Evolutionary conservation across 2,888 invertebrate genomes (phyloP), one percentile per base, ranked within the genome.

Genomic region (Machimus atricapillus): DNA sequence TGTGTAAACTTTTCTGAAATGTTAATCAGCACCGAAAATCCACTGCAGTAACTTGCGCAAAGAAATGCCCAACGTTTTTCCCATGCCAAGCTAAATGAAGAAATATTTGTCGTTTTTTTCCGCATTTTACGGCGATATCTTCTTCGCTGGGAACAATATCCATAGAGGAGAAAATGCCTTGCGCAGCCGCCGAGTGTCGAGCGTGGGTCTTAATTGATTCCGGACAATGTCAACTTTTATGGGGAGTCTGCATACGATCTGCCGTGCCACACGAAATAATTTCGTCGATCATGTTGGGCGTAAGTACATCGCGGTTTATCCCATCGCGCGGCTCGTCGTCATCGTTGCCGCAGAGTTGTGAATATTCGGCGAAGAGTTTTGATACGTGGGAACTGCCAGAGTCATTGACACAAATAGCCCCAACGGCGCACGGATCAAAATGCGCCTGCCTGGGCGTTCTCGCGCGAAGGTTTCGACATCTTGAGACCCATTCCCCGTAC

Each of bases 121-220:
- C 8, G 43, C 16, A 19, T 66, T 66, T 66, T 66, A 66, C 40
- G 43, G 37, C 43, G 37, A 78, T 43, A 43, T 78, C 78, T 43
- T 43, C 78, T 43, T 40, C 37, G 37, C 37, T 52, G 52, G 27
- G 81, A 81, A 81, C 52, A 56, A 34, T 27, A 81, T 81, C 56
- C 31, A 31, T 23, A 16, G 56, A 56, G 81, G 52, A 81, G 81
- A 81, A 81, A 81, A 52, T 37, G 31, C 56, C 52, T 31, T 19
- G 52, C 37, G 52, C 23, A 81, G 81, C 27, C 66, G 66, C 27
- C 66, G 19, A 52, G 43, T 77, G 52, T 34, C 27, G 76, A 58
- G 86, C 77, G 86, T 86, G 86, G 86, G 86, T 37, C 66, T 86
- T 79, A 86, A 86, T 86, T 86, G 86, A 86, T 86, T 86, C 86